Evolutionary conservation across 2,797 vertebrate species (phyloP), one percentile per base, ranked within the genome.

Genomic region (Leucoraja ocellata): DNA sequence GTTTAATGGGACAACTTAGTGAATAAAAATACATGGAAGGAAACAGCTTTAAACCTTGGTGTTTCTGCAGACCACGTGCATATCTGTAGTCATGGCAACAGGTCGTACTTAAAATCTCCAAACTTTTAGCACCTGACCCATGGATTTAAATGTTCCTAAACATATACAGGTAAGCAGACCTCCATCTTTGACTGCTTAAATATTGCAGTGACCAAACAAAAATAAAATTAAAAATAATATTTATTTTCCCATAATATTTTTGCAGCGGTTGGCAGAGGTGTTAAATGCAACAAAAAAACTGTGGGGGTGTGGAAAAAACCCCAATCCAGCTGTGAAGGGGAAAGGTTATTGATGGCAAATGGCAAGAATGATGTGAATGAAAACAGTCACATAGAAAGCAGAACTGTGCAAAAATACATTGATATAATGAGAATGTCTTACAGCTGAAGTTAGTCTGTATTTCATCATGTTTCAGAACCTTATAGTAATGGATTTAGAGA

Each of bases 321-420:
- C 68, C 90, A 74, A 58, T 92, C 39, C 90, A 92, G 90, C 90
- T 92, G 68, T n/a, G 73, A 92, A 92, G 39, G 90, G 68, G 32
- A 74, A 92, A 92, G 90, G 73, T 92, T 76, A 76, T 92, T 92
- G 90, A 54, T 76, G 73, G 73, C 71, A 92, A 92, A 92, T 92
- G 90, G 39, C 71, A 92, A 76, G 32, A 92, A 92, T 74, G 71
- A 92, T 76, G 23, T 92, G 90, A 92, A 74, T 92, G 65, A 92
- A 92, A 92, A 74, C 68, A 92, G 36, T 74, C 90, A 16, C 23
- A 74, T 39, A 92, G 90, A 92, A 92, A 92, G 46, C 71, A 92
- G 71, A 73, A 28, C 90, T 74, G 71, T 92, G 90, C 46, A 25
- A 92, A 92, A 46, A 92, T 32, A 54, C 90, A 58, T 58, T 91